Base-by-base conservation (phyloP, 2,113 vertebrate genomes). In the Bucco capensis region DNA sequence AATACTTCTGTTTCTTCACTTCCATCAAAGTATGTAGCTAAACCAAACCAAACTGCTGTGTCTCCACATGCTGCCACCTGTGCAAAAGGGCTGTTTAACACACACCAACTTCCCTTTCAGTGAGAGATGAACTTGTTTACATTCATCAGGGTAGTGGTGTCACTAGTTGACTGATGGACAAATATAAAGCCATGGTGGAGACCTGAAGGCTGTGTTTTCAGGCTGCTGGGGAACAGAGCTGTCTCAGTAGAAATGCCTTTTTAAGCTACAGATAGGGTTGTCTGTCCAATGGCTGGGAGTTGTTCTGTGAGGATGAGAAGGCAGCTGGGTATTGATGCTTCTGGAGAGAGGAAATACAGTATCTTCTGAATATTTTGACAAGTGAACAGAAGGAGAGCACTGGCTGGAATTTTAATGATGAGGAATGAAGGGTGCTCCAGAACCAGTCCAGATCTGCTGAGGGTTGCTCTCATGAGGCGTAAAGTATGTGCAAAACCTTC, bases 61-160 rank as follows among this genome's bases (percentile, higher is more conserved):
- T 53, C 78, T 76, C 40, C 40, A 7, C 1, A 0, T 18, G 35
- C 56, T 74, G 50, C 66, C 31, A 10, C 44, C 64, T 50, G 40
- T 6, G 24, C 72, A 14, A 9, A 33, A 1, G 12, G 53, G 53
- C 25, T 35, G 38, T 40, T 38, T 51, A 22, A 8, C 0, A 0
- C 19, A 14, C 0, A 0, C 64, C 62, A 56, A 4, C 1, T 1
- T 23, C 4, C 1, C n/a, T 79, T 19, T 58, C 62, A 50, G 8
- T 0, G 10, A 23, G 38, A 56, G 44, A 13, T 16, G 13, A 25
- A 1, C 27, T 51, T 60, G 22, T 50, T 61, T 35, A 56, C 31
- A 1, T 62, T 58, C 6, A 1, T 7, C 64, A 15, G 50, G 25
- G 76, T 16, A 15, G 23, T 49, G 76, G 58, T 88, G 69, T 13